Conservation (phyloP, 2,113 vertebrate species). For the Microcebus jonahi region DNA sequence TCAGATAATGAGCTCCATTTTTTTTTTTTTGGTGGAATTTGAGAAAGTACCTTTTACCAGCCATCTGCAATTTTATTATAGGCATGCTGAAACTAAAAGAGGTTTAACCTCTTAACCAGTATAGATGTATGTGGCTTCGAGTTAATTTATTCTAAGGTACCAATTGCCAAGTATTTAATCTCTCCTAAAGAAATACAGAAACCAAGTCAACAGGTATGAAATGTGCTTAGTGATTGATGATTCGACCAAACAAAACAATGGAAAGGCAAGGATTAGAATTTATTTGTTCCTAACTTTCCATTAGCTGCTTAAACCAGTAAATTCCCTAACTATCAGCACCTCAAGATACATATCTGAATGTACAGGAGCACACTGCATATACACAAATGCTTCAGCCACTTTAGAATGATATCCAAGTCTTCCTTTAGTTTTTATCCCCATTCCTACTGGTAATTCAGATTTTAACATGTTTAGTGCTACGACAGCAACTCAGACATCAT, state of each 20-base stretch:
- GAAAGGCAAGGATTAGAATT: slow-evolving; percentile 26
- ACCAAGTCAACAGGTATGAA: slow-evolving; percentile 32
- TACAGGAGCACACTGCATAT: not conserved
- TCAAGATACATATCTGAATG: not conserved
- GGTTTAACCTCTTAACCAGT: not conserved
- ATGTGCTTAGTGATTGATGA: not conserved
- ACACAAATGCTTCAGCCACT: not conserved
- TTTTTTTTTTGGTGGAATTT: not conserved
- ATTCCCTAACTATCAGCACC: not conserved
- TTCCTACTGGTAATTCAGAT: not conserved
- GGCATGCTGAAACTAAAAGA: slow-evolving; percentile 49
- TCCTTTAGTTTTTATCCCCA: slow-evolving; percentile 7
- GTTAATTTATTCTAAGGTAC: slow-evolving; percentile 35
- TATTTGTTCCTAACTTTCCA: slow-evolving; percentile 34
- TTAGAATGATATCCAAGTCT: not conserved
- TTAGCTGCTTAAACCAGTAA: not conserved
- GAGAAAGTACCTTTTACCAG: not conserved
- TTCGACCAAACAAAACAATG: slow-evolving; percentile 19
- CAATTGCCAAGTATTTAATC: not conserved
- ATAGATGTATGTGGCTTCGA: not conserved
- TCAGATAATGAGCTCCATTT: not conserved
- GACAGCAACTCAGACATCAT: not conserved
- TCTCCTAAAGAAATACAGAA: slow-evolving; percentile 49
- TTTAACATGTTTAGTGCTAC: not conserved
- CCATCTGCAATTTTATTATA: slow-evolving; percentile 32